Evolutionary conservation across 2,113 vertebrate genomes (phyloP), one percentile per base, ranked within the genome.

Genomic region (Ia io): DNA sequence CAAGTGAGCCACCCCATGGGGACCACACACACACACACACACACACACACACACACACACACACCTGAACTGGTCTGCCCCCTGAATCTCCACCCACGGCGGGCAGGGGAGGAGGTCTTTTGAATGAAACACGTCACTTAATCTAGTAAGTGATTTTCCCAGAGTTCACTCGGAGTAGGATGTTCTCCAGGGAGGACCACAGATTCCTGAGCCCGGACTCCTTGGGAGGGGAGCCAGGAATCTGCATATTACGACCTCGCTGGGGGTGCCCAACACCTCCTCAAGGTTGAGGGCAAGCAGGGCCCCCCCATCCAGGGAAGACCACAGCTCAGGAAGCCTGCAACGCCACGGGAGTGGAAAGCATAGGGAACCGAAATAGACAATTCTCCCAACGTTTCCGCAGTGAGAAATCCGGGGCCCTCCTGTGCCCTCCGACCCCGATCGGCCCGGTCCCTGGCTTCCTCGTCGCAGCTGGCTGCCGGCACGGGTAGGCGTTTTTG

Each of bases 301-400:
- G 20, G 53, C 22, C 4, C 44, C 28, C 51, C 51, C 17, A 1
- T 25, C 1, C 25, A 14, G 40, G 22, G 53, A 7, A 37, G 11
- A 25, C 42, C 5, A n/a, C n/a, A n/a, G n/a, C n/a, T n/a, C n/a
- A n/a, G n/a, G n/a, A n/a, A n/a, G n/a, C n/a, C n/a, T n/a, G n/a
- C 28, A 16, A 1, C 17, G 2, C 0, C 4, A 30, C 0, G 13
- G 28, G 28, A 12, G 28, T 40, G 51, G 51, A 51, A 61, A 42
- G 40, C 3, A 18, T 3, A 17, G 0, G 9, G 25, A 10, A 40
- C 18, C 3, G 14, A 69, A 35, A 4, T 5, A 22, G 63, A n/a
- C 18, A 51, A 28, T 47, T 3, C 42, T 70, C 9, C 13, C 3
- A 5, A 0, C n/a, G 2, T 51, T 79, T 18, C 65, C 76, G 49